A percentile compares a stretch with the other conserved stretches of the same genome.
These are phyloP conservation scores for Panagrolaimus sp. DNA, from an alignment of 1,140 invertebrate genomes.

Conservation along the genomic window DNA sequence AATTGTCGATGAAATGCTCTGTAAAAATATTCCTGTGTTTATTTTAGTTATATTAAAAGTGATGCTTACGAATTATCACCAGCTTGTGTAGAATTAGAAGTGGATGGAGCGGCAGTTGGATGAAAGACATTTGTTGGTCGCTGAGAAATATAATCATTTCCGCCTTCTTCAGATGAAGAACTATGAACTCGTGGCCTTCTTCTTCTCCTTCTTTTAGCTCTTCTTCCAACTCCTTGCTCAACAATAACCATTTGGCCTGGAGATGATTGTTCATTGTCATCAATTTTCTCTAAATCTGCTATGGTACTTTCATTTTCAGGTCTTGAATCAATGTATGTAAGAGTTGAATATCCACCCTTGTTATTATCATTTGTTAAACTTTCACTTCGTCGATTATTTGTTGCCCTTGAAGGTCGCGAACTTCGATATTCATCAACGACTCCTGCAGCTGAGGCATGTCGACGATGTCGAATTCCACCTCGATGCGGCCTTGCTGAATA, in stretches of 20 bases:
- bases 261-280: neutral
- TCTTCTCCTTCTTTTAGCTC: neutral
- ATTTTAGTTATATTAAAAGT: no score
- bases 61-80: neutral
- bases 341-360: neutral
- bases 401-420: neutral
- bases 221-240: neutral
- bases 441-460: neutral
- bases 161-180: conserved; percentile 28
- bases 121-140: conserved; percentile 38
- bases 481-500: neutral
- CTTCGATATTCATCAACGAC: neutral
- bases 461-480: neutral
- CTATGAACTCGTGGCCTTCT: conserved; percentile 29
- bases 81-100: neutral
- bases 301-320: no score
- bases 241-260: neutral
- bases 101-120: neutral
- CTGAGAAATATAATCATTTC: conserved; percentile 34
- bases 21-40: neutral
- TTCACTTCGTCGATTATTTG: neutral
- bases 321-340: neutral
- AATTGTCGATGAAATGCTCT: neutral
- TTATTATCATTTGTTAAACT: neutral
- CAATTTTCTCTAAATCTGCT: no score